Base-by-base conservation (phyloP, 2,797 vertebrate genomes). In the Macropus fuliginosus region DNA sequence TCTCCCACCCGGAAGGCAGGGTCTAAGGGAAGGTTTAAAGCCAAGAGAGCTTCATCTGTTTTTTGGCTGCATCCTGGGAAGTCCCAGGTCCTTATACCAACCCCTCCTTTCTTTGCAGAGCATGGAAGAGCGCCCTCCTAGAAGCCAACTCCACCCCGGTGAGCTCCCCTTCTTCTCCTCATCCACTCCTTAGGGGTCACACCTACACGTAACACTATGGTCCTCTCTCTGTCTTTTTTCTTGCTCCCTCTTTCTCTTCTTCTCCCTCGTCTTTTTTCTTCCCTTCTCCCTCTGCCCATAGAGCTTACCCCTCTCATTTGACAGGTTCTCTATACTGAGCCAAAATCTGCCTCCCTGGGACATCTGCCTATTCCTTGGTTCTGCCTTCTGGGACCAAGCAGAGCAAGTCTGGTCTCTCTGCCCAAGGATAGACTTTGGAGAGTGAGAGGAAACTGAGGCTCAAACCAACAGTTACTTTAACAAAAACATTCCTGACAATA, bases 71-170 rank as follows among this genome's bases (percentile, higher is more conserved):
- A 40, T 50, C 74, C 16, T 40, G 34, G 62, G 55, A 16, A 54
- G 24, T 4, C 8, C 0, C 54, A 91, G 8, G 28, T 66, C 91
- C 4, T 94, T 1, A 31, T 24, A 54, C 4, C 31, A 2, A 54
- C 4, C 66, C 96, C 5, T 94, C 40, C 50, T 98, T 97, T 91
- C 21, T 96, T 98, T 96, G 91, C 98, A 99, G 99, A 81, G 99
- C 99, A 0, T 99, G 99, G 99, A 99, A 99, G 98, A 99, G 99
- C 87, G 99, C 99, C 0, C 97, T 99, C 93, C 97, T 99, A 92
- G 99, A 99, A 97, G 98, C 99, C 0, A 99, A 99, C 98, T 98
- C 98, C 96, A 99, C 99, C 95, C 99, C 99, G 97, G 99, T 99
- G 98, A 99, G 99, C 95, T 59, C 56, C 59, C 16, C 54, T 90